Base-by-base conservation (phyloP, 2,888 invertebrate genomes). In the Phyllotreta cruciferae region DNA sequence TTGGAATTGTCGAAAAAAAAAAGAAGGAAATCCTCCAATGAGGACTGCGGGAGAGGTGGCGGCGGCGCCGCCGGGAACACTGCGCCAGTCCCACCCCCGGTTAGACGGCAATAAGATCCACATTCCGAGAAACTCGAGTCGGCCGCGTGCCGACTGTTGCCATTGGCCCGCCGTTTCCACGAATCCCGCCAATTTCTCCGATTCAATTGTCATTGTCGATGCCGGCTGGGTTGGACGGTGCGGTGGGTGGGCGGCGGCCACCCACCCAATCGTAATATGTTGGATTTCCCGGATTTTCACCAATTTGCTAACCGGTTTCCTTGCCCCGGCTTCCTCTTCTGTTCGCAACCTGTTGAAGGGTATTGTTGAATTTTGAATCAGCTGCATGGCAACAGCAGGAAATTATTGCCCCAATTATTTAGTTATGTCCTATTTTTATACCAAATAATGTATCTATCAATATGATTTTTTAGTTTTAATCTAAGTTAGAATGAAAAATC, bases 231-330 rank as follows among this genome's bases (percentile, higher is more conserved):
- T 70, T 71, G 71, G 69, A 65, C 58, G 42, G 68, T 54, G 52
- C 52, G 50, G 67, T 62, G 67, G 68, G 70, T 67, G 70, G 71
- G 53, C 53, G 60, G 47, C 56, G 41, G 56, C 77, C 78, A 79
- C 79, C 78, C 79, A 78, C 80, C 78, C 79, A 79, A 79, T 80
- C 80, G 79, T 79, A 81, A 79, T 80, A 80, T 80, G 35, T 47
- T 60, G 42, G 38, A 53, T 56, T 56, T 56, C 47, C 56, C 6
- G 36, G 37, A 60, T 52, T 60, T 44, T 6, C 53, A 42, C 11
- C 11, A 44, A 53, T 53, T 60, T 35, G 39, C 14, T 24, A 24
- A 54, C 54, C 39, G 44, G 47, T 47, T 61, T 55, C 13, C 14
- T 44, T 34, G 8, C 1, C 7, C 3, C 52, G 50, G 49, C 1